A percentile compares a stretch with the other conserved stretches of the same genome.
These are phyloP conservation scores for Dissostichus mawsoni DNA, from an alignment of 2,113 vertebrate species.

Conservation along the genomic window DNA sequence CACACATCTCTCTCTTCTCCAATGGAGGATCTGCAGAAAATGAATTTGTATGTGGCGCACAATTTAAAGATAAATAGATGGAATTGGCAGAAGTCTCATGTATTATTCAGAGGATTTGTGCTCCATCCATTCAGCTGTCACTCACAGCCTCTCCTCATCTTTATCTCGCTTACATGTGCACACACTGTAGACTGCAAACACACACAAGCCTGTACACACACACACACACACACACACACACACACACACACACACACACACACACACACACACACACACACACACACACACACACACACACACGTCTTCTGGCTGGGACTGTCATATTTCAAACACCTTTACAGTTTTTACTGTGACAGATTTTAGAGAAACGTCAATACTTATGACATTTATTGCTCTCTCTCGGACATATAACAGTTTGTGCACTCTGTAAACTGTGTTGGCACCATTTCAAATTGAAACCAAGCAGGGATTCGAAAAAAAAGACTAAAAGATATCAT, in stretches of 20 bases:
- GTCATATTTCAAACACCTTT: slow-evolving; percentile 26
- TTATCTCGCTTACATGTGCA: slow-evolving; percentile 28
- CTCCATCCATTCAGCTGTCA: slow-evolving; percentile 49
- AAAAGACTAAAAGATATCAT: not conserved
- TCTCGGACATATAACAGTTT: not conserved
- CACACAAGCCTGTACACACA: slow-evolving; percentile 9
- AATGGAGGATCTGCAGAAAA: slow-evolving; percentile 4
- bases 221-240: slow-evolving; percentile 16
- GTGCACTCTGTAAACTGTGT: not conserved
- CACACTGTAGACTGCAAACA: slow-evolving; percentile 14
- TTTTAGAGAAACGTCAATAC: not conserved
- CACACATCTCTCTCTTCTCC: slow-evolving; percentile 32
- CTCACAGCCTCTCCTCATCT: slow-evolving; percentile 55
- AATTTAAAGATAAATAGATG: slow-evolving; percentile 37
- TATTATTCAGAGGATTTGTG: slow-evolving; percentile 47
- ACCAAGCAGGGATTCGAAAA: not conserved
- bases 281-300: slow-evolving; percentile 8
- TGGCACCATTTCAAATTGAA: not conserved
- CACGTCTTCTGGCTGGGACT: not conserved
- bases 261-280: slow-evolving; percentile 19
- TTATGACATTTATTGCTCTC: slow-evolving; percentile 1
- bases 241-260: slow-evolving; percentile 26
- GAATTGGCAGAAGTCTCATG: slow-evolving; percentile 25
- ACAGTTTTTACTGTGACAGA: slow-evolving; percentile 7
- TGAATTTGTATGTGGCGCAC: not conserved